phyloP scores from a whole-genome alignment of 2,888 invertebrate species.

The Ochropleura plecta region DNA sequence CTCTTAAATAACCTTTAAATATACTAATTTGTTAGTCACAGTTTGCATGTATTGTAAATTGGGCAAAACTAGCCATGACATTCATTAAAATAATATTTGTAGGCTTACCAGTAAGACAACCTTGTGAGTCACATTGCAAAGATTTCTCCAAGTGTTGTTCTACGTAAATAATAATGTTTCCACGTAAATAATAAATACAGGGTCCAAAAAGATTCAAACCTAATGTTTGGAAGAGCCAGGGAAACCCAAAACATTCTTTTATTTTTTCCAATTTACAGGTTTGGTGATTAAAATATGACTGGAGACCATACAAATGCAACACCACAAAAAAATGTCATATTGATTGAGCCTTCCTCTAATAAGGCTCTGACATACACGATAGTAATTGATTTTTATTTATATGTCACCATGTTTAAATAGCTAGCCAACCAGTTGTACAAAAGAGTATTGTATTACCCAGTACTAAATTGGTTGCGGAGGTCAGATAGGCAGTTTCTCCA shows the following conservation, averaged over 20 bases:
- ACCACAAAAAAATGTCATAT: background rate
- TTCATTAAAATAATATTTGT: background rate
- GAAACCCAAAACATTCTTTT: no score
- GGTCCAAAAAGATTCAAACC: no score
- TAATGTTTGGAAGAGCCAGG: no score
- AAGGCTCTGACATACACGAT: background rate
- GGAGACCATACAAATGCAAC: background rate
- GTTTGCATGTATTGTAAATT: background rate
- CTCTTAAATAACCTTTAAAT: background rate
- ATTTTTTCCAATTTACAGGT: no score
- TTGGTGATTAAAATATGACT: no score
- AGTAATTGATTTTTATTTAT: background rate
- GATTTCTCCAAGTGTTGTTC: background rate
- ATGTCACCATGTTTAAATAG: background rate
- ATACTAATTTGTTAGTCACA: constrained; percentile 22
- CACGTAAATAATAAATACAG: no score
- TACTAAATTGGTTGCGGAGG: no score
- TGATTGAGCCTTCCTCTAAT: background rate
- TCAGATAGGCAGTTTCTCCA: no score
- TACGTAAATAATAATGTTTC: no score
- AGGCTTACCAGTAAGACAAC: background rate
- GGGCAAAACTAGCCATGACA: constrained; percentile 8
- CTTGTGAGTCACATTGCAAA: background rate
- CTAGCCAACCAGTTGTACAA: no score
- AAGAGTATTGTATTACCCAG: no score